phyloP scores from a whole-genome alignment of 2,113 vertebrate species.

The Pelodiscus sinensis region DNA sequence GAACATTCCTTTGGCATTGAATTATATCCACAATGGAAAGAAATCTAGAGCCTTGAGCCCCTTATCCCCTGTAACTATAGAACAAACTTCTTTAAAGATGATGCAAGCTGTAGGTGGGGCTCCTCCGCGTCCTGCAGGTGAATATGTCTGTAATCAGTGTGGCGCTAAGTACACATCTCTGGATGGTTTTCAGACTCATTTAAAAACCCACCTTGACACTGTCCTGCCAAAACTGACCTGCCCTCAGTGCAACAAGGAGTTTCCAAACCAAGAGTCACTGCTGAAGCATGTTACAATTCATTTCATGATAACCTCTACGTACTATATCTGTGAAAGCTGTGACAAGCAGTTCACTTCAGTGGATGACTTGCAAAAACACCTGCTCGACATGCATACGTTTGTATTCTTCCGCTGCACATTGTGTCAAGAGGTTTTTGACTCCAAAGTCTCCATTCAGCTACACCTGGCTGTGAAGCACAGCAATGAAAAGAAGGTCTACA shows the following conservation, averaged over 20 bases:
- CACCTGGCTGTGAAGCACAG: conserved; percentile 98
- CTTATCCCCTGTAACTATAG: conserved; percentile 91
- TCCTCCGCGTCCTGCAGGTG: conserved; percentile 86
- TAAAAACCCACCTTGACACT: conserved; percentile 95
- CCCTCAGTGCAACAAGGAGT: conserved; percentile 99
- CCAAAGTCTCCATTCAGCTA: conserved; percentile 97
- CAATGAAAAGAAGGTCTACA: conserved; percentile 96
- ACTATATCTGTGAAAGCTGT: conserved; percentile 98
- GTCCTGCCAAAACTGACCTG: conserved; percentile 93
- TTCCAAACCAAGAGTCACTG: conserved; percentile 96
- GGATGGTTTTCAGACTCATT: conserved; percentile 96
- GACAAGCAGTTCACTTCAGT: conserved; percentile 99
- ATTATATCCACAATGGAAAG: conserved; percentile 97
- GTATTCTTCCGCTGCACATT: conserved; percentile 98
- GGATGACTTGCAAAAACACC: conserved; percentile 97
- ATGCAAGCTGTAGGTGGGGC: conserved; percentile 87
- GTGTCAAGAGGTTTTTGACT: conserved; percentile 98
- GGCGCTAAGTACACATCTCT: conserved; percentile 94
- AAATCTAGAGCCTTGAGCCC: conserved; percentile 95
- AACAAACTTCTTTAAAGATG: conserved; percentile 89
- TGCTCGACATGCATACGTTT: conserved; percentile 98
- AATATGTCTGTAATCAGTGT: conserved; percentile 97
- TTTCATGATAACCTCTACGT: conserved; percentile 97
- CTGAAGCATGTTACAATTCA: conserved; percentile 97
- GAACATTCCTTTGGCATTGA: conserved; percentile 97